Base-by-base conservation (phyloP, 2,888 invertebrate species). In the Cephus rjabovi region DNA sequence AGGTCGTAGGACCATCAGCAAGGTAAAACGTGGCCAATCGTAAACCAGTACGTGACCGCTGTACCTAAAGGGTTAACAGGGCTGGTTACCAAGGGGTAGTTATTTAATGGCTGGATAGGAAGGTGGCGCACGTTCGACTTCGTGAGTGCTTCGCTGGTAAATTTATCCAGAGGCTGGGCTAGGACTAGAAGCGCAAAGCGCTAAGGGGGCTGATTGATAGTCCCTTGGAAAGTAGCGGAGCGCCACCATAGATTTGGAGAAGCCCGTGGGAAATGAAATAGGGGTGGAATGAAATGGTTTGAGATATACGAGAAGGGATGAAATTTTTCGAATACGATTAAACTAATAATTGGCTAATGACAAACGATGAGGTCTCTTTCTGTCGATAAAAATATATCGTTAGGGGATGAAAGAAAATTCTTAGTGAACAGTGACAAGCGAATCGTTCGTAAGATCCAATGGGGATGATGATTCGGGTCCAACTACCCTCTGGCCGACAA, bases 401-500 rank as follows among this genome's bases (percentile, higher is more conserved):
- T 9, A 56, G 56, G 23, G 56, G 56, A 56, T 56, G 56, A 23
- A 56, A 56, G 4, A 40, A 40, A 15, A 15, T 40, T 40, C 33
- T 3, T 33, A 33, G 33, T 0, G 33, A 33, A 33, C 33, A 33
- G 33, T 33, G 33, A 33, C 33, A 9, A 40, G 2, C 1, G 6
- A 40, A 56, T 56, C 9, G 23, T 23, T 23, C 56, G 9, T 23
- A 23, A 23, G 56, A 56, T 56, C 23, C 56, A 23, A 56, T 56
- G 1, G 56, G 23, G 1, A 56, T 23, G 9, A 56, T 2, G 23
- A 2, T 71, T 34, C 33, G 69, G 34, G 37, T 35, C 74, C 34
- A 33, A 71, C 75, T 69, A 56, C 74, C 68, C 70, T 56, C 71
- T 78, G 71, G 77, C 70, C 31, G 71, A 74, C 76, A 75, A 34